phyloP scores from a whole-genome alignment of 2,113 vertebrate genomes.

The Rallus limicola region DNA sequence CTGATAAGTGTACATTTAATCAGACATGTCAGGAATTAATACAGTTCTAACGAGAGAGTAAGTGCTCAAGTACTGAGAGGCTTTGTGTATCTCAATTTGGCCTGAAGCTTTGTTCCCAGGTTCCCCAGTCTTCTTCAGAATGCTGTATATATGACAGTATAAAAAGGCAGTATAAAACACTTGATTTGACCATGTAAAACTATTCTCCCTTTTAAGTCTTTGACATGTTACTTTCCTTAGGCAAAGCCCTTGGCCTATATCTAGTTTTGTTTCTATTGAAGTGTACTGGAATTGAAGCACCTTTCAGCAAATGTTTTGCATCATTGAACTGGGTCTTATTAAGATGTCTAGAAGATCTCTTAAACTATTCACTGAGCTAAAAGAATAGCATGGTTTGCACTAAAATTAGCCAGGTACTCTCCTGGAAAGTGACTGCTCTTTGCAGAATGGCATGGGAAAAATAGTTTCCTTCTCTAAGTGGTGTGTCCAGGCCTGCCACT shows the following conservation, averaged over 20 bases:
- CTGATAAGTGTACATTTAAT: neutral
- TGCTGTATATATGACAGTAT: neutral
- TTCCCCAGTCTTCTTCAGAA: neutral
- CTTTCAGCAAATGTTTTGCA: conserved; percentile 47
- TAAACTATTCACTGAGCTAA: conserved; percentile 8
- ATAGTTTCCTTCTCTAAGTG: neutral
- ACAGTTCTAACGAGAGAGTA: neutral
- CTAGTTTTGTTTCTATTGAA: neutral
- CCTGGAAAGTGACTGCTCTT: neutral
- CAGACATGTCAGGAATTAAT: neutral
- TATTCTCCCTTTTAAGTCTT: neutral
- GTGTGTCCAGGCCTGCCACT: neutral
- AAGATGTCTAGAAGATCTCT: conserved; percentile 20
- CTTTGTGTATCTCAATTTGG: neutral
- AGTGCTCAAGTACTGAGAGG: neutral
- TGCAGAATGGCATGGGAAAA: neutral
- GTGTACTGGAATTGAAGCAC: neutral
- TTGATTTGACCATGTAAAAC: neutral
- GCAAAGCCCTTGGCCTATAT: neutral
- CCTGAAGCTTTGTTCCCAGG: neutral
- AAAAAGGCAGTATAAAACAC: neutral
- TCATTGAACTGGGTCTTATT: conserved; percentile 30
- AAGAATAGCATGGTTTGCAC: conserved; percentile 6
- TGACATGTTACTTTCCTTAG: neutral
- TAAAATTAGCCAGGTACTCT: conserved; percentile 3